These are phyloP conservation scores for Syngnathus typhle DNA, from an alignment of 2,113 vertebrate species.

Conservation along the genomic window DNA sequence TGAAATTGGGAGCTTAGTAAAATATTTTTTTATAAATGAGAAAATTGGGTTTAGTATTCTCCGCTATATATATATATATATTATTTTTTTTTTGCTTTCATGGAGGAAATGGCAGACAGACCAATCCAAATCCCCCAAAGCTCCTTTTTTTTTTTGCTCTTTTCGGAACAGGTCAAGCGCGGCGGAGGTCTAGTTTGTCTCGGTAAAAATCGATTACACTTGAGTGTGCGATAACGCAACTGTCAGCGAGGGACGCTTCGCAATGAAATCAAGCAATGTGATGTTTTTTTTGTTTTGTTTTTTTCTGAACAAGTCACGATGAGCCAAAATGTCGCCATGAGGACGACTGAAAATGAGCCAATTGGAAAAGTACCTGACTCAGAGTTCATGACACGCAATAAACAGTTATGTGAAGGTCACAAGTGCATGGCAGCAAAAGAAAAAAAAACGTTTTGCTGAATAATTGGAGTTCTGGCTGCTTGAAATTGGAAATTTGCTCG, in stretches of 20 bases:
- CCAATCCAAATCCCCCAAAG: no score
- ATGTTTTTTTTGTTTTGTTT: neutral
- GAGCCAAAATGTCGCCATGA: constrained; percentile 46
- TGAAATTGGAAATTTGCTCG: constrained; percentile 25
- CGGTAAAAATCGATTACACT: neutral
- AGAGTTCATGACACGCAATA: constrained; percentile 30
- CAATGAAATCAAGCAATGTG: constrained; percentile 10
- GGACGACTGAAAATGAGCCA: constrained; percentile 23
- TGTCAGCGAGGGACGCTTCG: constrained; percentile 7
- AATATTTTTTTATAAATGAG: neutral
- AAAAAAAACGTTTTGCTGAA: neutral
- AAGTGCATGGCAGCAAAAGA: constrained; percentile 10
- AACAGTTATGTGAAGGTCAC: constrained; percentile 52
- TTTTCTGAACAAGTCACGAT: constrained; percentile 2
- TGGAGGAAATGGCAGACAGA: no score
- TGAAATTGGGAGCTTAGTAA: neutral
- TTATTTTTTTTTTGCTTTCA: no score
- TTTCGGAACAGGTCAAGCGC: neutral
- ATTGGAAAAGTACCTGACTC: constrained; percentile 45
- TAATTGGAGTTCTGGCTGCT: constrained; percentile 10
- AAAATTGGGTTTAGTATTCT: no score
- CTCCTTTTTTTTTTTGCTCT: neutral
- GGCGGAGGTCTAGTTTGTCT: neutral
- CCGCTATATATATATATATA: no score
- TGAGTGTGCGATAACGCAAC: constrained; percentile 7